A percentile compares a stretch with the other conserved stretches of the same genome.
phyloP scores from a whole-genome alignment of 2,113 vertebrate species.

The Gnathonemus echidnorhynchus region DNA sequence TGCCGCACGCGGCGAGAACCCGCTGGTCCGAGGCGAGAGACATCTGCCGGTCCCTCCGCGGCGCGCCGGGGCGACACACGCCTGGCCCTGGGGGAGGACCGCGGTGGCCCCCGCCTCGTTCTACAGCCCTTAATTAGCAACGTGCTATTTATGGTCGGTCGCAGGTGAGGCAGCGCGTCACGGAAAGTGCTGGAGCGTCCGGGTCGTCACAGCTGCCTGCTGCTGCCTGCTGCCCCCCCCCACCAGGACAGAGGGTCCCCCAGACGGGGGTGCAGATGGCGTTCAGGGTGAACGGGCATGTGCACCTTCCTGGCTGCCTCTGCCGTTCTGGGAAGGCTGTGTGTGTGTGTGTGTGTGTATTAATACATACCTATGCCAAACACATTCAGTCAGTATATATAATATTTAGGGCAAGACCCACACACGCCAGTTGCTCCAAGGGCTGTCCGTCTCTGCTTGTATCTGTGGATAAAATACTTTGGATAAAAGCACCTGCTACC shows the following conservation, averaged over 20 bases:
- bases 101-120: neutral
- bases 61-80: neutral
- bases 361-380: neutral
- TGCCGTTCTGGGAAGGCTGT: neutral
- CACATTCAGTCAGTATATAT: neutral
- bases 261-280: neutral
- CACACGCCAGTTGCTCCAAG: neutral
- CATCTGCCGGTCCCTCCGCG: neutral
- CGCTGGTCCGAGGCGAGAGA: neutral
- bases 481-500: neutral
- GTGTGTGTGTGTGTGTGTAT: neutral
- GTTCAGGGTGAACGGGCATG: neutral
- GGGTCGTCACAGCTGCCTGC: neutral
- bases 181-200: neutral
- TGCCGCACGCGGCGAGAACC: neutral
- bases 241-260: neutral
- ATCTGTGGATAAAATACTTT: neutral
- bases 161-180: neutral
- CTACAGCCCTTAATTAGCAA: neutral
- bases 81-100: neutral
- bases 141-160: neutral
- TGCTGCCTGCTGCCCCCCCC: neutral
- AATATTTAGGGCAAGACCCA: neutral
- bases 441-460: neutral
- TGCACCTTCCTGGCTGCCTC: neutral